phyloP scores from a whole-genome alignment of 2,113 vertebrate genomes.

The Orcinus orca region DNA sequence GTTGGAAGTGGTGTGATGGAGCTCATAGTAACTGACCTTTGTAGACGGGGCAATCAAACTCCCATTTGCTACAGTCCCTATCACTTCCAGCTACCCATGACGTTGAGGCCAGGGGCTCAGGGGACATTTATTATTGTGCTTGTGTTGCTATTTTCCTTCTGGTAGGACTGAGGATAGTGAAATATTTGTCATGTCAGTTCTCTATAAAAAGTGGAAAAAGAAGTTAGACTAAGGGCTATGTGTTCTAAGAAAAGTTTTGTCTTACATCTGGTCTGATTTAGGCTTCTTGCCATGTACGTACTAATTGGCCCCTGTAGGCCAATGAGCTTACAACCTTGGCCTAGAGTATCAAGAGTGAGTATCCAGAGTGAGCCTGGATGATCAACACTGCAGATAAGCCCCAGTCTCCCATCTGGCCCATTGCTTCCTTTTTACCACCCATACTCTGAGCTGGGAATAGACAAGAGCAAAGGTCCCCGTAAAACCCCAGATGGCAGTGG shows the following conservation, averaged over 20 bases:
- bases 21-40: neutral
- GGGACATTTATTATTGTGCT: neutral
- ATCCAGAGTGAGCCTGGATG: neutral
- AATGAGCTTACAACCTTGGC: neutral
- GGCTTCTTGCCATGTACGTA: neutral
- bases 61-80: neutral
- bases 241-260: neutral
- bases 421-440: neutral
- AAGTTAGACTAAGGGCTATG: neutral
- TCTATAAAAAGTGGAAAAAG: neutral
- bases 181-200: neutral
- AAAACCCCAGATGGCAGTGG: neutral
- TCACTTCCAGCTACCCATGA: neutral
- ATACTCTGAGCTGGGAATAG: neutral
- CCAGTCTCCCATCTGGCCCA: neutral
- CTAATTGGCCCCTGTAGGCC: neutral
- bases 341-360: neutral
- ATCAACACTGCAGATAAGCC: neutral
- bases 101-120: neutral
- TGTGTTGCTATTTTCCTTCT: neutral
- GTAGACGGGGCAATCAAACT: neutral
- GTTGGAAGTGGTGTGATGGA: neutral
- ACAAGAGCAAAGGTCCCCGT: neutral
- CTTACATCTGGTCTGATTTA: neutral
- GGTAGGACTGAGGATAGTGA: neutral